Evolutionary conservation across 1,140 invertebrate species (phyloP), one percentile per base, ranked within the genome.

Genomic region (Drosophila bipectinata): DNA sequence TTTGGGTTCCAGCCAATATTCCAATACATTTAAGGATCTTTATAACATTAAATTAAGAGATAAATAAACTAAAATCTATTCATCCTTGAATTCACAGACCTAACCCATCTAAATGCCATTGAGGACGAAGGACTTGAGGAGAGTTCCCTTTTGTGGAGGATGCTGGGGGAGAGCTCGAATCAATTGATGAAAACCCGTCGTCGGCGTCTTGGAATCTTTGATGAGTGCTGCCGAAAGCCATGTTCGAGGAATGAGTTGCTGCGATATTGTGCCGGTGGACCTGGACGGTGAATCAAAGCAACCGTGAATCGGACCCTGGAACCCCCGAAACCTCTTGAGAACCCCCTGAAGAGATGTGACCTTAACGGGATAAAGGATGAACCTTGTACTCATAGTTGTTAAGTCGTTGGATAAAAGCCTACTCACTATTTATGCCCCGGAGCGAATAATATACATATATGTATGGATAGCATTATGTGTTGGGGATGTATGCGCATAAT

Each of bases 201-300:
- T 3, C 62, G 58, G 4, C 69, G 71, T 1, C 5, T 54, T 1
- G 74, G 72, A 9, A 49, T 79, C 15, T 62, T 47, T 26, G 78
- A 81, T 12, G 79, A 80, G 41, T 81, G 79, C 12, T 81, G 79
- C 41, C 15, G 39, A 14, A 81, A 77, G 4, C 12, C 73, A 3
- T 82, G 79, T 45, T 24, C 44, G 15, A 51, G 45, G 30, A 28
- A 10, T 0, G 67, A 81, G 28, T 37, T 82, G 5, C n/a, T 34
- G 0, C 47, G 21, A 1, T 82, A 81, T 28, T 82, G 79, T 44
- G 73, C 56, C 14, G 8, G 37, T 8, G 52, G 44, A 24, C 67
- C 68, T 9, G 64, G 14, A 6, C 53, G 41, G 14, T 68, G 41
- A 66, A 52, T 8, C 21, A 3, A 52, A 14, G 8, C 7, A 30